Conservation (phyloP, 2,797 vertebrate species). For the Botia kubotai region DNA sequence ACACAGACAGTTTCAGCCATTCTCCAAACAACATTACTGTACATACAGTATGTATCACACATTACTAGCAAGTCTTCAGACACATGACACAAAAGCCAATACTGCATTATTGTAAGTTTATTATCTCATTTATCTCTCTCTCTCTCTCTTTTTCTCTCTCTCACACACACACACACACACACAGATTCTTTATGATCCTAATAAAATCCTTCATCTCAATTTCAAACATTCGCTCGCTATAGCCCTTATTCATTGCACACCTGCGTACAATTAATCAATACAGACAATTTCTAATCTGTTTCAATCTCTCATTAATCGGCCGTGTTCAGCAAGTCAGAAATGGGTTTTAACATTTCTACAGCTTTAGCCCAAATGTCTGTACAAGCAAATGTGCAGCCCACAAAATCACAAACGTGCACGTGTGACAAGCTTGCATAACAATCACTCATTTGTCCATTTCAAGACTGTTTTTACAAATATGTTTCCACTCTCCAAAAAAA, state of each 20-base stretch:
- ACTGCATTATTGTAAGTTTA: neutral
- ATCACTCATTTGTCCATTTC: neutral
- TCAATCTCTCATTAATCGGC: neutral
- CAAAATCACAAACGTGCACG: neutral
- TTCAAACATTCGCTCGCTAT: slow-evolving; percentile 1
- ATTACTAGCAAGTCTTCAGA: neutral
- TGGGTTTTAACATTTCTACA: neutral
- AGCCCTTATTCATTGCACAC: neutral
- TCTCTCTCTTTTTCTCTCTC: neutral
- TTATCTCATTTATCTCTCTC: neutral
- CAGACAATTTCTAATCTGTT: slow-evolving; percentile 5
- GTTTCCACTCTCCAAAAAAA: neutral
- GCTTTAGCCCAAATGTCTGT: neutral
- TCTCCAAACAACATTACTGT: neutral
- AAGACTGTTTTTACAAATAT: neutral
- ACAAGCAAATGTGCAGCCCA: neutral
- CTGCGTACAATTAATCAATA: slow-evolving; percentile 14
- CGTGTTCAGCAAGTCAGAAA: neutral
- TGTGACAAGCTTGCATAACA: neutral
- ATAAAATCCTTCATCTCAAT: slow-evolving; percentile 29
- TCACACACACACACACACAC: neutral
- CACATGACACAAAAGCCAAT: neutral
- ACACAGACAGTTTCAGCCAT: neutral
- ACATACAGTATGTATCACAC: neutral
- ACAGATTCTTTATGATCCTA: slow-evolving; percentile 11